Percentiles rank a stretch among this genome's conserved stretches.
These are phyloP conservation scores for Trematocara marginatum DNA, from an alignment of 2,113 vertebrate species.

Conservation along the genomic window DNA sequence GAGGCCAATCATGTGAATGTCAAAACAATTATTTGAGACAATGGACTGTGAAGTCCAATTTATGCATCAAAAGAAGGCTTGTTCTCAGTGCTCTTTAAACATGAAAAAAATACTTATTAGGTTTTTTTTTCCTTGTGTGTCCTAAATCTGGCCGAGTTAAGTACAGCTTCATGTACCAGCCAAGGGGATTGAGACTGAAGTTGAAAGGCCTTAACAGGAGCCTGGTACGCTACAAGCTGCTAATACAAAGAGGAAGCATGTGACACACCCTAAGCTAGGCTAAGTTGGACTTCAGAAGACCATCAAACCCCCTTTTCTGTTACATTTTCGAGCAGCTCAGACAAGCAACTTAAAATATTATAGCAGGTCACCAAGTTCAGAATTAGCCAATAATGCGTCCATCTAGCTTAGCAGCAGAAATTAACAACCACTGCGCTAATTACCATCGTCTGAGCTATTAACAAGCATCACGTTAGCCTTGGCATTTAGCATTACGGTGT, in stretches of 20 bases:
- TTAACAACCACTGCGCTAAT: background rate
- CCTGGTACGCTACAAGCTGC: slow-evolving; percentile 67
- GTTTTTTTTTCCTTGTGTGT: background rate
- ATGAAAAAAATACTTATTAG: background rate
- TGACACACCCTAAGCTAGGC: slow-evolving; percentile 65
- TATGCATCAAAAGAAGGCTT: background rate
- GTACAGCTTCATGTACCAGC: background rate
- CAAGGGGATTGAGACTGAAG: slow-evolving; percentile 64
- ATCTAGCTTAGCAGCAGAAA: background rate
- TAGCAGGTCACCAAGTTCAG: slow-evolving; percentile 54
- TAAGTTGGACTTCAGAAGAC: slow-evolving; percentile 40
- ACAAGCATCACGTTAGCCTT: background rate
- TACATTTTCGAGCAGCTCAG: slow-evolving; percentile 50
- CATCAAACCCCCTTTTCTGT: slow-evolving; percentile 2
- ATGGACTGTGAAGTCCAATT: background rate
- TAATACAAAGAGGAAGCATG: slow-evolving; percentile 77
- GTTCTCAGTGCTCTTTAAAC: background rate
- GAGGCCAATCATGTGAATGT: slow-evolving; percentile 17
- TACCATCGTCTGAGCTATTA: slow-evolving; percentile 14
- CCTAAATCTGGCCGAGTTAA: slow-evolving; percentile 14
- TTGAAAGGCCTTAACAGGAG: slow-evolving; percentile 53
- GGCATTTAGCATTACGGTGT: background rate
- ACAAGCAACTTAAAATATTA: slow-evolving; percentile 69
- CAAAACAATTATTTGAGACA: slow-evolving; percentile 35
- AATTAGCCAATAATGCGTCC: background rate